phyloP scores from a whole-genome alignment of 2,113 vertebrate species.

The Grallaria varia region DNA sequence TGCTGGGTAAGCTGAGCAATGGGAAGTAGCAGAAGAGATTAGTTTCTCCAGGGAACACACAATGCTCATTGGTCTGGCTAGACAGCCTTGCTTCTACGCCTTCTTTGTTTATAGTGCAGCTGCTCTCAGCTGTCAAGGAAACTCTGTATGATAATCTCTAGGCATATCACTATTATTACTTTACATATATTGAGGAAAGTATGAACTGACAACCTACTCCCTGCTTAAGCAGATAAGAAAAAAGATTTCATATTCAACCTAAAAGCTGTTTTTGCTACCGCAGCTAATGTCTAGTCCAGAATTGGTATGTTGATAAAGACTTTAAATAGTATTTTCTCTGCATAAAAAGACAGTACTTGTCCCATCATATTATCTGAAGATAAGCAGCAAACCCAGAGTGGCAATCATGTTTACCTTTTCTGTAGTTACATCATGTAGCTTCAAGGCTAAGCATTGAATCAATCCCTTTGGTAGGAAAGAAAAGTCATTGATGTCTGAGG shows the following conservation, averaged over 20 bases:
- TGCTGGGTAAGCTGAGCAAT: neutral
- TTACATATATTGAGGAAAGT: neutral
- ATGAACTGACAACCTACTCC: neutral
- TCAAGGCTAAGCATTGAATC: neutral
- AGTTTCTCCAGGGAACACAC: neutral
- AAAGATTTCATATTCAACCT: neutral
- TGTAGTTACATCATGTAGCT: neutral
- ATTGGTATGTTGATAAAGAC: neutral
- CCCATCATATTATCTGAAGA: neutral
- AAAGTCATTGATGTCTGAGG: neutral
- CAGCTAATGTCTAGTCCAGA: neutral
- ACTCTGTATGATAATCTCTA: neutral
- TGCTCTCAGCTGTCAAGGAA: neutral
- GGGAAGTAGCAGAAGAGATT: neutral
- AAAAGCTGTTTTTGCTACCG: neutral
- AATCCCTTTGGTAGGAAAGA: neutral
- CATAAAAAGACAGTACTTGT: neutral
- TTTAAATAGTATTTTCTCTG: neutral
- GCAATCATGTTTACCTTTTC: neutral
- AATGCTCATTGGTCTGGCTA: neutral
- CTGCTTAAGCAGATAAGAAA: neutral
- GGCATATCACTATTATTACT: neutral
- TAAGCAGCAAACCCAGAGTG: neutral
- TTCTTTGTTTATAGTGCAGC: neutral
- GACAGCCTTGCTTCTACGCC: neutral